These are phyloP conservation scores for Protonemura montana DNA, from an alignment of 2,888 invertebrate genomes.

Conservation along the genomic window DNA sequence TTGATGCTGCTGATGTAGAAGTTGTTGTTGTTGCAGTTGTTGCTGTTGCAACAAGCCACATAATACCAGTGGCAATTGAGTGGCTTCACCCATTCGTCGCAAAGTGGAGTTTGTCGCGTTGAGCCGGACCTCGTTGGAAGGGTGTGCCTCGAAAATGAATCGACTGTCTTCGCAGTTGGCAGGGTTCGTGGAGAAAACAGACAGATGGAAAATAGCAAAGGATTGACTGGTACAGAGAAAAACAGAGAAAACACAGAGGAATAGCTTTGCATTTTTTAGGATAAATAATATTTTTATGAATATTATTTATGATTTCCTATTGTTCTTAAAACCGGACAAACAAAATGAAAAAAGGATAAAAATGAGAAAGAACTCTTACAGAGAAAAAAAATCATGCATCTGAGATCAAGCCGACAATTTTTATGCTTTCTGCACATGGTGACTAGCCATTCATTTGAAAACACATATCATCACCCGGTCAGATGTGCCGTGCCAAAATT, in stretches of 20 bases:
- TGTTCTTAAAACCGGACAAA: background rate
- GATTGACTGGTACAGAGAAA: background rate
- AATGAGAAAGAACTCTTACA: background rate
- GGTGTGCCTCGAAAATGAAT: background rate
- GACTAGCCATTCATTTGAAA: background rate
- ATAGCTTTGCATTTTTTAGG: background rate
- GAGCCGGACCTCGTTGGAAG: constrained; percentile 41
- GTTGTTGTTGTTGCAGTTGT: constrained; percentile 41
- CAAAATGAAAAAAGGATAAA: background rate
- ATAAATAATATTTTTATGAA: background rate
- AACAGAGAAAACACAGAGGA: background rate
- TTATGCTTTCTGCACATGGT: background rate
- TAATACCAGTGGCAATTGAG: constrained; percentile 61
- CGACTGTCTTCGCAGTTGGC: background rate
- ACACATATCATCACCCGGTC: too few relatives aligned
- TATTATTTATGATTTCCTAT: background rate
- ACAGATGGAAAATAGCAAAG: constrained; percentile 3
- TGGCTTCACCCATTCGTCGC: constrained; percentile 56
- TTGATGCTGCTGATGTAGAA: constrained; percentile 53
- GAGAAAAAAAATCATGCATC: background rate
- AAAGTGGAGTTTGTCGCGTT: constrained; percentile 49
- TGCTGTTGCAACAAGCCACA: constrained; percentile 60
- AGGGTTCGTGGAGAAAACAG: constrained; percentile 2
- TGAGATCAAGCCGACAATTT: background rate
- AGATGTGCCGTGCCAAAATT: too few relatives aligned